A percentile compares a stretch with the other conserved stretches of the same genome.
Evolutionary conservation across 2,888 invertebrate genomes (phyloP).

Genomic region (Hymenopus coronatus): DNA sequence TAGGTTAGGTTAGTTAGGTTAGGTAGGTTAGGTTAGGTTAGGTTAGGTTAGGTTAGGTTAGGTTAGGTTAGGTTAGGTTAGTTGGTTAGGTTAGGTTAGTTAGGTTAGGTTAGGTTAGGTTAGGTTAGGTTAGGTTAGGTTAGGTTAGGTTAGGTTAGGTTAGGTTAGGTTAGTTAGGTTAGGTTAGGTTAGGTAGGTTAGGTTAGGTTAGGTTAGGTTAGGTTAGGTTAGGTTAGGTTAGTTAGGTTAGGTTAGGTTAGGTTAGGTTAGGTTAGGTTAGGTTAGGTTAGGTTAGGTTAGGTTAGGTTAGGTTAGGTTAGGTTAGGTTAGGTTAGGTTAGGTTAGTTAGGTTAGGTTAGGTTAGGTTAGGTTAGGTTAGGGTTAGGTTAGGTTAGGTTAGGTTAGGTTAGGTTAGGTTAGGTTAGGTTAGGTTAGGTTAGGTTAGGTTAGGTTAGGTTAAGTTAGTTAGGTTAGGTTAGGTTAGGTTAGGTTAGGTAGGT

Average conservation of each 20-base stretch:
- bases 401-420: background rate
- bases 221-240: constrained; percentile 1
- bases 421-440: constrained; percentile 31
- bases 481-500: no score
- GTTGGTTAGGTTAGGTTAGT: constrained; percentile 5
- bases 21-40: constrained; percentile 35
- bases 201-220: background rate
- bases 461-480: no score
- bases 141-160: constrained; percentile 25
- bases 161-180: constrained; percentile 18
- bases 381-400: background rate
- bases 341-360: background rate
- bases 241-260: constrained; percentile 22
- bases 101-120: constrained; percentile 32
- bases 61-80: constrained; percentile 32
- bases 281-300: constrained; percentile 23
- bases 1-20: constrained; percentile 11
- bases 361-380: constrained; percentile 5
- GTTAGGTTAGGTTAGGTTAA: background rate
- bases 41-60: constrained; percentile 32
- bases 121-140: constrained; percentile 30
- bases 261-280: constrained; percentile 27
- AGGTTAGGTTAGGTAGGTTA: background rate
- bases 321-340: constrained; percentile 4
- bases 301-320: constrained; percentile 17